Evolutionary conservation across 1,140 invertebrate genomes (phyloP), one percentile per base, ranked within the genome.

Genomic region (Pogonus chalceus): DNA sequence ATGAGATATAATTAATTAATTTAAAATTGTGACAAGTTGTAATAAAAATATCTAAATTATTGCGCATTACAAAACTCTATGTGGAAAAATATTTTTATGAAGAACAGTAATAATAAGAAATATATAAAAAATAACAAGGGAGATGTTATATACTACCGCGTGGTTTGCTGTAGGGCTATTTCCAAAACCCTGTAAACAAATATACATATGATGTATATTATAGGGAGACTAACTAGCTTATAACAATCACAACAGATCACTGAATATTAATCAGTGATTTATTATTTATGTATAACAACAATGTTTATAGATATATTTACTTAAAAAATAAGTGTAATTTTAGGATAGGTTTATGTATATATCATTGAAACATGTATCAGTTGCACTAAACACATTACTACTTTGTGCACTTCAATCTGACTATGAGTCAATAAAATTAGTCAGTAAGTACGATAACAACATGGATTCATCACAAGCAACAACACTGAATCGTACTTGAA

Each of bases 121-220:
- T 55, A 60, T 54, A 58, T 61, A 60, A 66, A 58, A 56, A 63
- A 67, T 62, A 66, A 43, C 37, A 43, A 43, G 37, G 61, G 58
- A 58, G 60, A 62, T 67, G 64, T 55, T 64, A 65, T 66, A 72
- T 72, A 73, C 71, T 74, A 74, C 72, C 72, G 69, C 71, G 66
- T 72, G 68, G 71, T 72, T 73, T 59, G 68, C 65, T 63, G 68
- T 66, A 58, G 67, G 67, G 62, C 68, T 70, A 69, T 70, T 70
- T 67, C 68, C 68, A 63, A 69, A 70, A 62, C 65, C 68, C 68
- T 70, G 68, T 35, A 68, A 70, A 70, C 64, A 65, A 62, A 68
- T 58, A 61, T 59, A 64, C 55, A 62, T 59, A 50, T 57, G 52
- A 2, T 35, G 35, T 49, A 47, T 53, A 53, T 61, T 57, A 62